Conservation (phyloP, 2,797 vertebrate genomes). For the Labeo calbasu region DNA sequence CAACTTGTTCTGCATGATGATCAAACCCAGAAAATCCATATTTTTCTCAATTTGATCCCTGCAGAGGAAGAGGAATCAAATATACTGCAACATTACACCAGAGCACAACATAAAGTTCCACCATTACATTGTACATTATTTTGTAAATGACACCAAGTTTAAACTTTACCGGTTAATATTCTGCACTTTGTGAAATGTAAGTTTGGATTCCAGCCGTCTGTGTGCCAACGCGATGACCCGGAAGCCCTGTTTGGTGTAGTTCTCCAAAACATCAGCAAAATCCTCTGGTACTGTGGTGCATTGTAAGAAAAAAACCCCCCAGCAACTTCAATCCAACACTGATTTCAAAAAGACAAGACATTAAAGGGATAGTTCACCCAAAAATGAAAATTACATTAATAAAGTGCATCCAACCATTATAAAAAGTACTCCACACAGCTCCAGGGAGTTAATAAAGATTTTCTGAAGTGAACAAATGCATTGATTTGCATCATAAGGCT, state of each 20-base stretch:
- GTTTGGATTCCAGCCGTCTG: slow-evolving; percentile 91
- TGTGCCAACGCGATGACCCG: slow-evolving; percentile 96
- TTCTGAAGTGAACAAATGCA: no score
- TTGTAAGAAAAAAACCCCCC: slow-evolving; percentile 5
- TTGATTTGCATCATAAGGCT: no score
- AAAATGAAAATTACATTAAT: no score
- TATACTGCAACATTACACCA: background rate
- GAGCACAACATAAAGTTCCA: background rate
- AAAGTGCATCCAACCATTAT: no score
- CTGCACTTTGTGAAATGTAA: slow-evolving; percentile 97
- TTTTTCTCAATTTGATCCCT: slow-evolving; percentile 94
- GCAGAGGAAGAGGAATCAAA: slow-evolving; percentile 18
- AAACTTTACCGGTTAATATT: slow-evolving; percentile 86
- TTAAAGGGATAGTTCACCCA: background rate
- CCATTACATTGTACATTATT: background rate
- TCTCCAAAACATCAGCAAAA: slow-evolving; percentile 89
- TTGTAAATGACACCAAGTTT: no score
- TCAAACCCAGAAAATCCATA: slow-evolving; percentile 96
- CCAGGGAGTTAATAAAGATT: no score
- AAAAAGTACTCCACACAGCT: no score
- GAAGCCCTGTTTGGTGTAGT: slow-evolving; percentile 95
- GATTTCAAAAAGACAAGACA: background rate
- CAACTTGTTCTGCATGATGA: slow-evolving; percentile 99
- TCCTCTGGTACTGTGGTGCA: slow-evolving; percentile 85
- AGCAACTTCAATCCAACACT: background rate